Evolutionary conservation across 2,888 invertebrate species (phyloP).

Genomic region (Trissoscelio sp.): DNA sequence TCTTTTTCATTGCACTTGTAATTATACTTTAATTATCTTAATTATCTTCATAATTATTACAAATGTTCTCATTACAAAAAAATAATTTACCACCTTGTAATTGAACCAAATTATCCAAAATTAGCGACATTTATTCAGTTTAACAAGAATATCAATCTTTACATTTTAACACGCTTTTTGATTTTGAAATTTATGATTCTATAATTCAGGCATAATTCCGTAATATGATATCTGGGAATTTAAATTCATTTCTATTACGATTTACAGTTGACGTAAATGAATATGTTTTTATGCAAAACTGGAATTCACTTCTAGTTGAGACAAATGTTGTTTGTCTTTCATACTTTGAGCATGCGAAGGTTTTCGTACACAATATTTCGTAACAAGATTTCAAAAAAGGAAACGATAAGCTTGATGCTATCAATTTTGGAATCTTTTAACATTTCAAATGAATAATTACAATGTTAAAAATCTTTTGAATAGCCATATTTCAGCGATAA

Average conservation of each 20-base stretch:
- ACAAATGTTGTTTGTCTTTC: constrained; percentile 10
- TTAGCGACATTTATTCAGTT: too few species aligned
- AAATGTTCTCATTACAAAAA: not conserved
- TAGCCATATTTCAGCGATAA: too few species aligned
- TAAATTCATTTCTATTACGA: not conserved
- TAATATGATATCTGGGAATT: not conserved
- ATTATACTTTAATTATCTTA: not conserved
- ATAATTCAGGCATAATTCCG: not conserved
- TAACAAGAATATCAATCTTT: too few species aligned
- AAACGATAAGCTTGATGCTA: not conserved
- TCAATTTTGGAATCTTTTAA: not conserved
- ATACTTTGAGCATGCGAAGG: not conserved
- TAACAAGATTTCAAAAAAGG: constrained; percentile 1
- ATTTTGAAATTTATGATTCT: not conserved
- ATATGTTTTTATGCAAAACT: constrained; percentile 1
- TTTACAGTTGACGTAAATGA: not conserved
- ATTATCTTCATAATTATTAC: not conserved
- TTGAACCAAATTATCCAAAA: not conserved
- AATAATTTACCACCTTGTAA: not conserved
- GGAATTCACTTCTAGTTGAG: not conserved
- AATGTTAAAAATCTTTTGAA: too few species aligned
- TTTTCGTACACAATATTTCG: constrained; percentile 3
- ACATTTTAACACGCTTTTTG: not conserved
- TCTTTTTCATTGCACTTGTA: too few species aligned
- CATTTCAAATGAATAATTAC: not conserved